These are phyloP conservation scores for Xenopus tropicalis DNA, from an alignment of 2,113 vertebrate species.

Conservation along the genomic window UCB_Xtro_10.0 CM004446.2:78050001-78050500, in stretches of 20 bases:
- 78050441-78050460: conserved; percentile 39
- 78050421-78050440: conserved; percentile 29
- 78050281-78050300: background rate
- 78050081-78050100: background rate
- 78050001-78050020: background rate
- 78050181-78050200: background rate
- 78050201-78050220: background rate
- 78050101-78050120: background rate
- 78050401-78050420: background rate
- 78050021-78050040: too few species aligned
- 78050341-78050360: background rate
- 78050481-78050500: conserved; percentile 32
- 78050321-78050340: background rate
- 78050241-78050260: background rate
- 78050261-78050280: background rate
- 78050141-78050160: background rate
- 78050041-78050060: too few species aligned
- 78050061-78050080: background rate
- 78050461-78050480: background rate
- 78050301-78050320: background rate
- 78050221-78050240: background rate
- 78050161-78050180: background rate
- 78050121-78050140: background rate
- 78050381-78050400: background rate
- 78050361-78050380: conserved; percentile 5